A percentile compares a stretch with the other conserved stretches of the same genome.
Evolutionary conservation across 2,888 invertebrate species (phyloP).

Genomic region (Drosophila picticornis): DNA sequence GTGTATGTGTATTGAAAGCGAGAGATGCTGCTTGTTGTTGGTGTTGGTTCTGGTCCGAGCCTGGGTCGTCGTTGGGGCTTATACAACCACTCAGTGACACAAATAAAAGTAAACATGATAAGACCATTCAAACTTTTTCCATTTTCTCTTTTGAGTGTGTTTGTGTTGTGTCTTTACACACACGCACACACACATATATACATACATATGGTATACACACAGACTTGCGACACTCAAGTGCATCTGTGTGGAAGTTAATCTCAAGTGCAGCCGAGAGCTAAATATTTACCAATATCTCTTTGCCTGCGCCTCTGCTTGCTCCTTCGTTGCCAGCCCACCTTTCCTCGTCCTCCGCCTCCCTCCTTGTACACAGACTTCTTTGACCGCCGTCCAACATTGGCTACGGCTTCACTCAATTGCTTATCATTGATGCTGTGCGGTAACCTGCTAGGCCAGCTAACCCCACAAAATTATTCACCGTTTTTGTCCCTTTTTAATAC

Average conservation of each 20-base stretch:
- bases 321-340: background rate
- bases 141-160: slow-evolving; percentile 81
- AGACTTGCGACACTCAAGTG: slow-evolving; percentile 28
- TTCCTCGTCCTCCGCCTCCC: background rate
- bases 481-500: slow-evolving; percentile 34
- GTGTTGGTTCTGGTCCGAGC: slow-evolving; percentile 36
- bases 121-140: slow-evolving; percentile 81
- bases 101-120: slow-evolving; percentile 80
- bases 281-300: slow-evolving; percentile 72
- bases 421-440: slow-evolving; percentile 55
- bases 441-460: background rate
- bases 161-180: slow-evolving; percentile 67
- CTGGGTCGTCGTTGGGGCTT: slow-evolving; percentile 58
- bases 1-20: slow-evolving; percentile 19
- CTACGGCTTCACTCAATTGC: slow-evolving; percentile 50
- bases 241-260: slow-evolving; percentile 72
- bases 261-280: slow-evolving; percentile 80
- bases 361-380: slow-evolving; percentile 47
- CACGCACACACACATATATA: slow-evolving; percentile 8
- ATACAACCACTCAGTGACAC: slow-evolving; percentile 81
- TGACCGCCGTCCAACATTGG: slow-evolving; percentile 48
- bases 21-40: slow-evolving; percentile 9
- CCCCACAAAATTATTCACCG: slow-evolving; percentile 49
- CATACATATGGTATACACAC: slow-evolving; percentile 1
- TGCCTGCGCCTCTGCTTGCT: slow-evolving; percentile 9